Percentiles rank a stretch among this genome's conserved stretches.
These are phyloP conservation scores for Henricia sp. DNA, from an alignment of 53 echinoderm and acorn worm species.

Conservation along the genomic window DNA sequence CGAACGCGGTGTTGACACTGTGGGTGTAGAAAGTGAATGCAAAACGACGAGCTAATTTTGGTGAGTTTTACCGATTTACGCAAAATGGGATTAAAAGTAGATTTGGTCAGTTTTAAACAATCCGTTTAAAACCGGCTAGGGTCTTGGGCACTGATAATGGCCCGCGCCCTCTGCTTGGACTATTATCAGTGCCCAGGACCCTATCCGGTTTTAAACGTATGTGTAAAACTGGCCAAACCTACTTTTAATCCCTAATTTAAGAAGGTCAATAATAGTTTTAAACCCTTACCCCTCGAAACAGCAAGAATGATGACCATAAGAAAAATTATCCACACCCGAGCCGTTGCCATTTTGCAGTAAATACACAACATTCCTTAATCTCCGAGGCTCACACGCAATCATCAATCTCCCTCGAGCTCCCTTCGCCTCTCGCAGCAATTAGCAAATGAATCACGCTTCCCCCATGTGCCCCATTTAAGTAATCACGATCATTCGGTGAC, in stretches of 20 bases:
- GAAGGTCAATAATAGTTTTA: neutral
- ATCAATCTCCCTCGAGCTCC: neutral
- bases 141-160: no score
- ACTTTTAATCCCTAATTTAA: neutral
- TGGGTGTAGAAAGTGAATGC: no score
- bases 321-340: slow-evolving; percentile 22
- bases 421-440: slow-evolving; percentile 9
- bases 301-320: neutral
- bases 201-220: no score
- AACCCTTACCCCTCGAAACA: slow-evolving; percentile 12
- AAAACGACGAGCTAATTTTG: no score
- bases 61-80: no score
- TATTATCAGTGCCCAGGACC: no score
- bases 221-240: no score
- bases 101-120: no score
- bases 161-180: no score
- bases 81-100: no score
- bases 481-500: slow-evolving; percentile 30
- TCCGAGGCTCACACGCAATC: neutral
- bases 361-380: slow-evolving; percentile 3
- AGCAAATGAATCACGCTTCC: slow-evolving; percentile 53
- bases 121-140: no score
- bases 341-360: neutral
- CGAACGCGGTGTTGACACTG: no score
- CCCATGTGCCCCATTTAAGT: slow-evolving; percentile 36